Base-by-base conservation (phyloP, 1,140 invertebrate species). In the Caerostris extrusa region DNA sequence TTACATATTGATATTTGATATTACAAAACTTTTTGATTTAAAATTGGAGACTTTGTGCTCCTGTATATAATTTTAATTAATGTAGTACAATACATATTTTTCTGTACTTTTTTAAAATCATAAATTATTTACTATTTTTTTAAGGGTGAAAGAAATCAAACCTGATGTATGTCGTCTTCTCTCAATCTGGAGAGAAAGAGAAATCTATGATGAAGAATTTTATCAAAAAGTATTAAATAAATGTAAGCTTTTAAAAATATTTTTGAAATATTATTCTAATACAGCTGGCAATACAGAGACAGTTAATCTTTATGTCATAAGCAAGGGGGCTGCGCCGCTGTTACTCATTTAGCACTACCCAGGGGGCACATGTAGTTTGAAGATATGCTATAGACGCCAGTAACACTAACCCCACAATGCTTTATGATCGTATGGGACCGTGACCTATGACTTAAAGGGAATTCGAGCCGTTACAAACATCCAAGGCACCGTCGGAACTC, bases 81-180 rank as follows among this genome's bases (percentile, higher is more conserved):
- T 34, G 34, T 34, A 34, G 34, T 34, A 34, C 34, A 34, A 34
- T 34, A 34, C 34, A 34, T 34, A 34, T 7, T 67, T 17, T 17
- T 67, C 61, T 67, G 7, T 67, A 6, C n/a, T n/a, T 17, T 67
- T 10, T 10, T 5, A 67, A 6, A 7, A 5, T 3, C 3, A 5
- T 17, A 67, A 67, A 67, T 67, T 67, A 34, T 90, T 61, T 71
- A 71, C 7, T 58, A 60, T 60, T 6, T 34, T 53, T 91, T 67
- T 0, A 14, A 93, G 92, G 8, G 64, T 93, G 0, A 93, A 89
- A 93, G 69, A 93, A 60, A 88, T 88, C 12, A 88, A 60, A 88
- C 7, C 12, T 8, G 60, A 93, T 58, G 69, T 93, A 12, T 50
- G 12, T 77, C 85, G 69, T 3, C 53, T 93, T 19, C 10, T 93